Percentiles rank a stretch among this genome's conserved stretches.
Evolutionary conservation across 2,797 vertebrate genomes (phyloP).

Genomic region (Jordanella pulchra): DNA sequence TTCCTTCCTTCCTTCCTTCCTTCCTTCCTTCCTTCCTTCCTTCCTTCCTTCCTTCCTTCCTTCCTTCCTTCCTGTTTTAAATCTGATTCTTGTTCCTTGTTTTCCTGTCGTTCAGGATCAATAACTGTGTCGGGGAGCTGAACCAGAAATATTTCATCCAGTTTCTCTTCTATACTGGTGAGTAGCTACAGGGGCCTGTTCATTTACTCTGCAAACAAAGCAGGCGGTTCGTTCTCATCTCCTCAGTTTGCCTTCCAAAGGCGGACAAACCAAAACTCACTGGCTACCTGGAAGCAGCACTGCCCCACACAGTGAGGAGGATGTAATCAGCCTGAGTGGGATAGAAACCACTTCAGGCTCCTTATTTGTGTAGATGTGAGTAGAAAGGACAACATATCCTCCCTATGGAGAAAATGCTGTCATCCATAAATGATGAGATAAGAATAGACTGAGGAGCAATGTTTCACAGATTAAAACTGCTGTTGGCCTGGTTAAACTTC

Average conservation of each 20-base stretch:
- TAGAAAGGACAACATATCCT: too few relatives aligned
- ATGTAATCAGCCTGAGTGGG: too few relatives aligned
- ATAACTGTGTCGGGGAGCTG: conserved; percentile 85
- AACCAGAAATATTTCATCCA: conserved; percentile 90
- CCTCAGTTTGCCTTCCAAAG: not conserved
- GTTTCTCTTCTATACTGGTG: conserved; percentile 87
- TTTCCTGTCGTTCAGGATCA: conserved; percentile 78
- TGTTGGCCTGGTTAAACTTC: not conserved
- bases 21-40: not conserved
- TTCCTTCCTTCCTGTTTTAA: not conserved
- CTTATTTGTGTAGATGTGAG: too few relatives aligned
- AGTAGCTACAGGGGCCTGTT: conserved; percentile 15
- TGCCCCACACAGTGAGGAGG: too few relatives aligned
- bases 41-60: not conserved
- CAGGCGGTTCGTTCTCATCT: not conserved
- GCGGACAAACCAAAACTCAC: too few relatives aligned
- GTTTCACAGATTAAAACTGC: not conserved
- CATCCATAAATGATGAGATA: too few relatives aligned
- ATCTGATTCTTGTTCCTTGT: not conserved
- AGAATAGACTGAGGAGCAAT: too few relatives aligned
- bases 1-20: not conserved
- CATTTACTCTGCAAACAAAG: too few relatives aligned
- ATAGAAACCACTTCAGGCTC: too few relatives aligned
- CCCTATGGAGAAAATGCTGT: too few relatives aligned
- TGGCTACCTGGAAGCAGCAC: not conserved